A percentile compares a stretch with the other conserved stretches of the same genome.
These are phyloP conservation scores for Tipula confusa DNA, from an alignment of 2,888 invertebrate species.

Conservation along the genomic window DNA sequence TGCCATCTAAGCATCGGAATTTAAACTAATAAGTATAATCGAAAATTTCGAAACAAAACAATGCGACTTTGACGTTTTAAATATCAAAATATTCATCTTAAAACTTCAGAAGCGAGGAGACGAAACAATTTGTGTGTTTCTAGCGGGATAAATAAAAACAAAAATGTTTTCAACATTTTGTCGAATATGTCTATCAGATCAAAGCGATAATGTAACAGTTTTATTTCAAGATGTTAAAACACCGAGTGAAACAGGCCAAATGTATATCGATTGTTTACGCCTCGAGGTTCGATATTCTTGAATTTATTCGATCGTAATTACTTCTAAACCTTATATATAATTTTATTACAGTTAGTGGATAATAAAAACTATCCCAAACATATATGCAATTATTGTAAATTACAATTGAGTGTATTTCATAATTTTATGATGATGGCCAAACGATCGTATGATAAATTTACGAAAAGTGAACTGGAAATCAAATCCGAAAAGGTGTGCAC, in stretches of 20 bases:
- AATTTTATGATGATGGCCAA: constrained; percentile 40
- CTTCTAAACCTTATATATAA: too few relatives aligned
- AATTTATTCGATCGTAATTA: not conserved
- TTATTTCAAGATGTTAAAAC: not conserved
- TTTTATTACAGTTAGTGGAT: constrained; percentile 33
- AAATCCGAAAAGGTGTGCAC: not conserved
- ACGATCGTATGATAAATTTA: constrained; percentile 35
- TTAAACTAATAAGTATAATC: too few relatives aligned
- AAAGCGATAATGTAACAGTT: not conserved
- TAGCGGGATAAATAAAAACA: not conserved
- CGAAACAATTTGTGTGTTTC: not conserved
- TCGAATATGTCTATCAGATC: constrained; percentile 26
- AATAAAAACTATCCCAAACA: constrained; percentile 37
- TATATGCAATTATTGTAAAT: constrained; percentile 41
- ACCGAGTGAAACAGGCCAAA: not conserved
- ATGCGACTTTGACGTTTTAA: not conserved
- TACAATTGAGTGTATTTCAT: constrained; percentile 42
- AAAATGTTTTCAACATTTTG: not conserved
- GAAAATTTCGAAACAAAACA: too few relatives aligned
- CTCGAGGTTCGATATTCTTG: not conserved
- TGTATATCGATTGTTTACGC: constrained; percentile 4
- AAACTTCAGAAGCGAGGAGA: too few relatives aligned
- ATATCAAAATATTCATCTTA: not conserved
- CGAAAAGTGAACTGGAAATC: not conserved
- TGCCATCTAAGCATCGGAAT: not conserved